These are phyloP conservation scores for Lophura swinhoii DNA, from an alignment of 2,797 vertebrate species.

Conservation along the genomic window DNA sequence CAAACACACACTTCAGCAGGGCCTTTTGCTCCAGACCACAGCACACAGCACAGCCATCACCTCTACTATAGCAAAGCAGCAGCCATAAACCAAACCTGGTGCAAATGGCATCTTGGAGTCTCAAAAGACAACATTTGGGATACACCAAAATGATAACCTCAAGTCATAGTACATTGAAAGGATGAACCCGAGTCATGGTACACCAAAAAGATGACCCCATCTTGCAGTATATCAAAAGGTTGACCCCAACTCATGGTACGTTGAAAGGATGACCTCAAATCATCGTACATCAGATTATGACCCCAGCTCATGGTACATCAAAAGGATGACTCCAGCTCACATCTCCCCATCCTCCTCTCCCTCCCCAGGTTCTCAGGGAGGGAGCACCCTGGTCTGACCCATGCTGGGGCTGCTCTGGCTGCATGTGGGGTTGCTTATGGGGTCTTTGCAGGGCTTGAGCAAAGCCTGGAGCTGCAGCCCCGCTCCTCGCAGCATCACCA, in stretches of 20 bases:
- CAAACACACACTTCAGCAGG: rapidly evolving
- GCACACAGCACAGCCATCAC: rapidly evolving
- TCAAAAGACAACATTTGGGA: rapidly evolving
- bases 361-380: neutral
- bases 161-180: too few relatives aligned
- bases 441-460: rapidly evolving
- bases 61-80: neutral
- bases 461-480: neutral
- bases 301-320: too few relatives aligned
- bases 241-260: too few relatives aligned
- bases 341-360: neutral
- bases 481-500: neutral
- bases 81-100: neutral
- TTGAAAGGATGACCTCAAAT: neutral
- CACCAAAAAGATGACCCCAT: neutral
- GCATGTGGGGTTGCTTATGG: rapidly evolving
- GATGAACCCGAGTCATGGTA: too few relatives aligned
- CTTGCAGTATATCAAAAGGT: too few relatives aligned
- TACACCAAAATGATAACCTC: neutral
- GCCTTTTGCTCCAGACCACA: neutral
- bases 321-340: rapidly evolving
- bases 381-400: neutral
- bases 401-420: neutral
- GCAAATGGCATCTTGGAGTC: rapidly evolving
- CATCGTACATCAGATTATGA: too few relatives aligned